Evolutionary conservation across 1,140 invertebrate genomes (phyloP).

Genomic region (Diprion similis): DNA sequence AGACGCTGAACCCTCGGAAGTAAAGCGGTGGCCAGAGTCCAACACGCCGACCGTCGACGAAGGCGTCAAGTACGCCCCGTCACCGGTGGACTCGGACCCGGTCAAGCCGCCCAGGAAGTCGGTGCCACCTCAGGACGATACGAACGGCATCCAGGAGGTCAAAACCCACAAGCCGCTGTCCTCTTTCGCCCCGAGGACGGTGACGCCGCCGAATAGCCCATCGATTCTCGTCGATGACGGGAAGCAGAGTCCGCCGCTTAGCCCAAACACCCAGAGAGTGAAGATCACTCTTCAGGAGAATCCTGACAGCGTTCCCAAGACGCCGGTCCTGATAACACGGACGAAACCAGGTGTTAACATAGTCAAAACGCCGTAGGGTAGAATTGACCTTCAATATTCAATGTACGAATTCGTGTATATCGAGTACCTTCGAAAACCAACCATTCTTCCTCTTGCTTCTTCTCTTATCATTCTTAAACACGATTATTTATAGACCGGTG

Average conservation of each 20-base stretch:
- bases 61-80: not conserved
- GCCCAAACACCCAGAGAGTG: conserved; percentile 56
- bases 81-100: conserved; percentile 34
- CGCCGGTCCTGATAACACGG: conserved; percentile 57
- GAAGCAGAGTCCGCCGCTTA: conserved; percentile 42
- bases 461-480: too few relatives aligned
- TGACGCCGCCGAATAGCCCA: conserved; percentile 3
- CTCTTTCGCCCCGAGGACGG: conserved; percentile 1
- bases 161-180: conserved; percentile 22
- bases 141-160: conserved; percentile 21
- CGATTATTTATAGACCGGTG: not conserved
- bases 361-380: conserved; percentile 50
- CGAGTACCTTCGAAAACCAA: conserved; percentile 38
- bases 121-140: conserved; percentile 34
- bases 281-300: conserved; percentile 58
- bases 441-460: conserved; percentile 30
- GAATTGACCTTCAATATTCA: not conserved
- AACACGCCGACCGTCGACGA: conserved; percentile 18
- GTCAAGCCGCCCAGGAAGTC: conserved; percentile 52
- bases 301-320: conserved; percentile 58
- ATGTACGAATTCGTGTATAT: conserved; percentile 27
- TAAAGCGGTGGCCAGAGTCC: conserved; percentile 22
- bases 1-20: conserved; percentile 28
- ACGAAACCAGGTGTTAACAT: conserved; percentile 54
- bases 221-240: conserved; percentile 12